phyloP scores from a whole-genome alignment of 2,797 vertebrate species.

The Mormyrops attenuatus region DNA sequence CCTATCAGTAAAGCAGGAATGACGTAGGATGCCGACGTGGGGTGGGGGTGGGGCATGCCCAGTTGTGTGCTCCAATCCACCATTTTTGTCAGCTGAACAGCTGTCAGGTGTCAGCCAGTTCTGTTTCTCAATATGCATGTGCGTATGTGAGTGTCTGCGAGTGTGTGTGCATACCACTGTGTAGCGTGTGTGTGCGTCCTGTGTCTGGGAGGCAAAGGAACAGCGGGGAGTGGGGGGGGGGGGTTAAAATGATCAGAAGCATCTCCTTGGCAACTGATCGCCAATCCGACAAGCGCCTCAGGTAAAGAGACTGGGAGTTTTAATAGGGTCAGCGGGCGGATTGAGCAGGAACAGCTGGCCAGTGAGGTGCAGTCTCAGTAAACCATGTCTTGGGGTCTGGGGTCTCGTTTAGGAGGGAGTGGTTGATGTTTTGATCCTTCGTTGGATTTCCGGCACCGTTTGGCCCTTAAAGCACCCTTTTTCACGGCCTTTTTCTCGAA shows the following conservation, averaged over 20 bases:
- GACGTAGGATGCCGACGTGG: constrained; percentile 26
- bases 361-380: neutral
- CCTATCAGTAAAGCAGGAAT: constrained; percentile 39
- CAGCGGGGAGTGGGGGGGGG: neutral
- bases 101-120: constrained; percentile 58
- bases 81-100: constrained; percentile 51
- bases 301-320: neutral
- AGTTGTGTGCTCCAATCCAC: constrained; percentile 51
- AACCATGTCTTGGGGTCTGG: neutral
- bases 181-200: constrained; percentile 2
- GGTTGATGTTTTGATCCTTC: neutral
- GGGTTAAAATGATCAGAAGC: neutral
- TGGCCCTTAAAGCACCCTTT: neutral
- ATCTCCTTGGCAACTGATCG: neutral
- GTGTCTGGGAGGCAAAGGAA: neutral
- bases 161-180: neutral
- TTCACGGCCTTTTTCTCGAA: neutral
- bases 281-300: neutral
- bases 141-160: neutral
- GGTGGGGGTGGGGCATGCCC: constrained; percentile 37
- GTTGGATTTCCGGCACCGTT: neutral
- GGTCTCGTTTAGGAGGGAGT: neutral
- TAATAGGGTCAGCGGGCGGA: neutral
- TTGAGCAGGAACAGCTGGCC: neutral
- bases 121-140: constrained; percentile 46